Conservation (phyloP, 2,113 vertebrate species). For the Brienomyrus brachyistius region DNA sequence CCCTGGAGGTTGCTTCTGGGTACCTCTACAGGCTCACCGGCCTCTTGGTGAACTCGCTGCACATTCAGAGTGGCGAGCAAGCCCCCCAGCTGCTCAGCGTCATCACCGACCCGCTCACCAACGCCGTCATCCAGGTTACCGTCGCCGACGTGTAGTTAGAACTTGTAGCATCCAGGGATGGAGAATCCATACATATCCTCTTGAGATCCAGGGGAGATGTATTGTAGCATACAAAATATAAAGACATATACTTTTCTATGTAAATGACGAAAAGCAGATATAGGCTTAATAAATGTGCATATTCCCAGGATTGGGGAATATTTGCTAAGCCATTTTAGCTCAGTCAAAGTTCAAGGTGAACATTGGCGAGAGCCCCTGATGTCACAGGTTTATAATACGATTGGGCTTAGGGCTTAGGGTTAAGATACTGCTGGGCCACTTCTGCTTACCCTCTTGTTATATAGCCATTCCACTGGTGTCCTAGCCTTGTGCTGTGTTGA, state of each 20-base stretch:
- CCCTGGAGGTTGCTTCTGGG: conserved; percentile 73
- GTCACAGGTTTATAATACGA: background rate
- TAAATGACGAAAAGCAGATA: background rate
- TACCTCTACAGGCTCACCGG: conserved; percentile 76
- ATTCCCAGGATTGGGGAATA: background rate
- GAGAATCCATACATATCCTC: background rate
- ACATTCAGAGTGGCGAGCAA: conserved; percentile 74
- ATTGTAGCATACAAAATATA: too few species aligned
- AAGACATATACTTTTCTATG: background rate
- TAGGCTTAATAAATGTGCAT: background rate
- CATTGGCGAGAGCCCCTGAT: background rate
- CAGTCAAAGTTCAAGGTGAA: background rate
- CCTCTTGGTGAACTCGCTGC: conserved; percentile 69
- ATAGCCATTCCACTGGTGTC: background rate
- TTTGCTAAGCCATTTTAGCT: background rate
- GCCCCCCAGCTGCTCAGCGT: conserved; percentile 87
- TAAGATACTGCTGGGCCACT: background rate
- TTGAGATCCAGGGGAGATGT: too few species aligned
- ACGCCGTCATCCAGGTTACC: conserved; percentile 82
- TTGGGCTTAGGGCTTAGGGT: background rate
- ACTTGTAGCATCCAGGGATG: background rate
- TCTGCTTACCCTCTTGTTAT: background rate
- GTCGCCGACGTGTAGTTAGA: background rate
- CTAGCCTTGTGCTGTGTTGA: background rate
- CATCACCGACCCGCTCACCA: conserved; percentile 89